These are phyloP conservation scores for Megastigmus dorsalis DNA, from an alignment of 2,888 invertebrate species.

Conservation along the genomic window DNA sequence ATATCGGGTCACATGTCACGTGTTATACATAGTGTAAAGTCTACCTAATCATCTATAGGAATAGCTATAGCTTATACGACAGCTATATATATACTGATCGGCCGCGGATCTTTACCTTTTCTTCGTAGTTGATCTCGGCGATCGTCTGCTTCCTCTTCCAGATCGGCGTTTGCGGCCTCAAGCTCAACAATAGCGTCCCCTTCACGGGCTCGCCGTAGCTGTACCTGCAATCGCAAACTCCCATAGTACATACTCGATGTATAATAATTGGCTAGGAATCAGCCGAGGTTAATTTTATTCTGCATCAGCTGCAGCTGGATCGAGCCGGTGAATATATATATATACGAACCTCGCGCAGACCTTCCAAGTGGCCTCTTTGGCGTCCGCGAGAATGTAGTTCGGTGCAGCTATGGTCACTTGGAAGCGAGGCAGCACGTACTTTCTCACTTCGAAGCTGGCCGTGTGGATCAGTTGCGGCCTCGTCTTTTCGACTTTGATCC, in stretches of 20 bases:
- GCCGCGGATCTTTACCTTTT: slow-evolving; percentile 65
- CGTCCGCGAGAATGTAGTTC: slow-evolving; percentile 75
- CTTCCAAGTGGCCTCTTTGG: slow-evolving; percentile 74
- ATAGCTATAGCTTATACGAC: too few relatives aligned
- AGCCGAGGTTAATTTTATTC: too few relatives aligned
- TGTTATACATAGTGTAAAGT: too few relatives aligned
- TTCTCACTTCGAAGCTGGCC: slow-evolving; percentile 76
- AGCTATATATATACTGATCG: too few relatives aligned
- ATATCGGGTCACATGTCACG: too few relatives aligned
- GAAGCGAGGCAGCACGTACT: slow-evolving; percentile 79
- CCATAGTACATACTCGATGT: too few relatives aligned
- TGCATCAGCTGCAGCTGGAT: too few relatives aligned
- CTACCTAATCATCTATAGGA: too few relatives aligned
- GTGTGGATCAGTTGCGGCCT: slow-evolving; percentile 69
- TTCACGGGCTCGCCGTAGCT: slow-evolving; percentile 80
- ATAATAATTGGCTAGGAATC: too few relatives aligned
- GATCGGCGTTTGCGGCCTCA: slow-evolving; percentile 68
- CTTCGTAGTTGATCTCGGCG: slow-evolving; percentile 69
- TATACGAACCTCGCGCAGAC: slow-evolving; percentile 77
- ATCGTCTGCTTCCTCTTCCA: slow-evolving; percentile 69
- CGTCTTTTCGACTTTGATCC: slow-evolving; percentile 73
- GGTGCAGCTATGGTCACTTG: slow-evolving; percentile 77
- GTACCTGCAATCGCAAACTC: slow-evolving; percentile 76
- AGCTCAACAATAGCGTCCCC: slow-evolving; percentile 76
- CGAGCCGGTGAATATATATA: too few relatives aligned